These are phyloP conservation scores for Calyptomena viridis DNA, from an alignment of 2,113 vertebrate genomes.

Conservation along the genomic window DNA sequence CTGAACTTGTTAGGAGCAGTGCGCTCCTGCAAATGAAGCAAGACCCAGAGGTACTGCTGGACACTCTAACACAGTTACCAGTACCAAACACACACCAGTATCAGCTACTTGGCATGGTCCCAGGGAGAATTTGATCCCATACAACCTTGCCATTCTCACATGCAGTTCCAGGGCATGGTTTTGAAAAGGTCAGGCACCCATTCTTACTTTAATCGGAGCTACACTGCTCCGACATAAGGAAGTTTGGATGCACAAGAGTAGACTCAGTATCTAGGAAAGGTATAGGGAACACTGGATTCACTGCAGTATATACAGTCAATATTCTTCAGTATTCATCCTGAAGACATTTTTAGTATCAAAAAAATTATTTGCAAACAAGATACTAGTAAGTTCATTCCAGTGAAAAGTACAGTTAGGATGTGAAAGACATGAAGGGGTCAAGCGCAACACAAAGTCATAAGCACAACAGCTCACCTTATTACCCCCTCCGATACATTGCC, in stretches of 20 bases:
- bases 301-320: not conserved
- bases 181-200: not conserved
- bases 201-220: not conserved
- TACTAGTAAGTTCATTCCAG: not conserved
- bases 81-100: not conserved
- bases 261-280: not conserved
- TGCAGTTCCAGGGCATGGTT: not conserved
- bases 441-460: not conserved
- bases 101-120: not conserved
- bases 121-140: not conserved
- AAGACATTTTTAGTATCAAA: not conserved
- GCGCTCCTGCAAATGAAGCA: not conserved
- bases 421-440: not conserved
- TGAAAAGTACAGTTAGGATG: not conserved
- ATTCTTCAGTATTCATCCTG: not conserved
- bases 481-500: not conserved
- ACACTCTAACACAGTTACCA: not conserved
- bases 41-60: not conserved
- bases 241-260: not conserved
- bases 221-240: not conserved
- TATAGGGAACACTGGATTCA: not conserved
- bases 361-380: not conserved
- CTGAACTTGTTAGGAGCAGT: rapidly evolving
- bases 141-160: not conserved
- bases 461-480: not conserved